A percentile compares a stretch with the other conserved stretches of the same genome.
phyloP scores from a whole-genome alignment of 2,113 vertebrate species.

The Sapajus apella region DNA sequence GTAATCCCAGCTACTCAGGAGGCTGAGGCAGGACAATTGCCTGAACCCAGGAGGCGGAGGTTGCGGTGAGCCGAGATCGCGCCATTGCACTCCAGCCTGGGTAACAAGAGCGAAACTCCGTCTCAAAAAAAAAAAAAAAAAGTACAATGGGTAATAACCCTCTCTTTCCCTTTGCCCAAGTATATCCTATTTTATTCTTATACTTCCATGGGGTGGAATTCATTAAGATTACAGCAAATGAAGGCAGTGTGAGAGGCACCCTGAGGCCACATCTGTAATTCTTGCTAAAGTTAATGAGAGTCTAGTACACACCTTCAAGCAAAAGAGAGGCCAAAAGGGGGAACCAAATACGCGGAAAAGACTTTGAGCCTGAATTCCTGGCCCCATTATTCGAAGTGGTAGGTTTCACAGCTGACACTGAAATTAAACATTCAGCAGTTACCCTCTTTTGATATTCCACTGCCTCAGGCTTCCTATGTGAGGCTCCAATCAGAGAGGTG shows the following conservation, averaged over 20 bases:
- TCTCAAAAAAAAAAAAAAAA: neutral
- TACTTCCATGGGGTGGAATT: neutral
- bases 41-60: no score
- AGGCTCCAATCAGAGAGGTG: neutral
- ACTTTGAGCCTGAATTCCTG: neutral
- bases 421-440: conserved; percentile 41
- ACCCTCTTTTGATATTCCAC: conserved; percentile 22
- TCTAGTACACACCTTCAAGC: neutral
- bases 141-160: neutral
- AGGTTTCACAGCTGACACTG: conserved; percentile 1
- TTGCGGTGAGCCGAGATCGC: no score
- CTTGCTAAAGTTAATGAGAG: conserved; percentile 2
- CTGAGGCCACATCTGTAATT: neutral
- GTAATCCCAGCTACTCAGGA: no score
- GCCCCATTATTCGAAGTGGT: neutral
- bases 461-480: neutral
- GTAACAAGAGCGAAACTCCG: no score
- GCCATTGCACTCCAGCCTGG: no score
- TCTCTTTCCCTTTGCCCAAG: neutral
- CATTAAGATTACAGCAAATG: conserved; percentile 62
- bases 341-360: neutral
- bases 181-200: conserved; percentile 8
- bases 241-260: conserved; percentile 23
- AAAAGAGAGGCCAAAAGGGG: neutral
- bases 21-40: no score